Base-by-base conservation (phyloP, 2,113 vertebrate species). In the Tachysurus fulvidraco region DNA sequence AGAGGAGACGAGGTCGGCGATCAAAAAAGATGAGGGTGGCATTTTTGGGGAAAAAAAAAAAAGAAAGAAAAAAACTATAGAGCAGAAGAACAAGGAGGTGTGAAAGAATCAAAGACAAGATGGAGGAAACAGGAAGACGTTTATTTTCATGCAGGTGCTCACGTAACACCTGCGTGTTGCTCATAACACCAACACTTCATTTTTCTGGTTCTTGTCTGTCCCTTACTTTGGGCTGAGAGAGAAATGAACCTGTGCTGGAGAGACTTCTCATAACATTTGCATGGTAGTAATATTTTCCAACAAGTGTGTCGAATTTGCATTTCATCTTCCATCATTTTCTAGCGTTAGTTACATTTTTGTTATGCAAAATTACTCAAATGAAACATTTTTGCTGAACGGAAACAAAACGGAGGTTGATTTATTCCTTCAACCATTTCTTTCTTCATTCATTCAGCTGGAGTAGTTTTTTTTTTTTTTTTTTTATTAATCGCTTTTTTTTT, bases 11-110 rank as follows among this genome's bases (percentile, higher is more conserved):
- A 82, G 28, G 5, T 30, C 23, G 55, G 62, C 76, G 64, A 76
- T 73, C 83, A 71, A 60, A 79, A 83, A 83, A 64, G 60, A 83
- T 83, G 60, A 83, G 60, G 50, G 50, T 44, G 50, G 76, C n/a
- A 46, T 80, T 65, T 44, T 76, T 36, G 36, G 30, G 54, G 77
- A 57, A 83, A 79, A 78, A 82, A 80, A 78, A 14, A 14, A n/a
- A 17, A 19, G 55, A 52, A 30, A 67, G 57, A 46, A 55, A 80
- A 46, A 21, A 44, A 64, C n/a, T 60, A 60, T 4, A 7, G 30
- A 12, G 5, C 30, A 14, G 30, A 30, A 52, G 16, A 30, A 19
- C 36, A 59, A 80, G 78, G 54, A 80, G 55, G 78, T 80, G 55
- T 60, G 30, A 57, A 71, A 44, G 23, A 81, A 71, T 74, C 54